Conservation (phyloP, 2,888 invertebrate genomes). For the Pteria penguin region DNA sequence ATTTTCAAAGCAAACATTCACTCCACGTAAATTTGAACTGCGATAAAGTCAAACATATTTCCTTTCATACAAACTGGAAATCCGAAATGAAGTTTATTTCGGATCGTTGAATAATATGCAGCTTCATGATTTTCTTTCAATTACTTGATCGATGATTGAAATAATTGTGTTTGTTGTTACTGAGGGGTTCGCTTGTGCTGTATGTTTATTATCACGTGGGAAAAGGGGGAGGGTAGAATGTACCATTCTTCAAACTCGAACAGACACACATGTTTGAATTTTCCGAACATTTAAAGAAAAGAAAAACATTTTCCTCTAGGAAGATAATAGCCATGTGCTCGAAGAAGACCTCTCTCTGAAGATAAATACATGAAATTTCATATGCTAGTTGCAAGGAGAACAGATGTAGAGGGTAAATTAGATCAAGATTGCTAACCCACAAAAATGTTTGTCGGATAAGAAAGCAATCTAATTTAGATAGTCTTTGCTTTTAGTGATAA, state of each 20-base stretch:
- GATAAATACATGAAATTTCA: conserved; percentile 7
- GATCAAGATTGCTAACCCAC: conserved; percentile 12
- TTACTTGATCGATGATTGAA: too few species aligned
- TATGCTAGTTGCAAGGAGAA: neutral
- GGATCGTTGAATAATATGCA: neutral
- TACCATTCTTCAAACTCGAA: too few species aligned
- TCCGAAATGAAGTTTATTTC: neutral
- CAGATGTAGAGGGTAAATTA: conserved; percentile 16
- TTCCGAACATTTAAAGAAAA: too few species aligned
- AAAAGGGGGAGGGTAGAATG: too few species aligned
- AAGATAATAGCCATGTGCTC: neutral
- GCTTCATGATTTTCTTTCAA: too few species aligned
- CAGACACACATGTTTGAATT: too few species aligned
- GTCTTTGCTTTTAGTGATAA: neutral
- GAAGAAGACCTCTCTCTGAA: neutral
- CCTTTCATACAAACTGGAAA: neutral
- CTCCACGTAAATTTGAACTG: neutral
- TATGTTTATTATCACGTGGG: too few species aligned
- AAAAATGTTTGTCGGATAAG: neutral
- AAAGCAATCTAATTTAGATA: conserved; percentile 19
- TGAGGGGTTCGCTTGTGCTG: too few species aligned
- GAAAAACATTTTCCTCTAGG: too few species aligned
- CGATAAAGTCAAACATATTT: neutral
- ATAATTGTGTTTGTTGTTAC: too few species aligned
- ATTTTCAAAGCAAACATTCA: neutral